phyloP scores from a whole-genome alignment of 2,113 vertebrate genomes.

The Pangasianodon gigas region DNA sequence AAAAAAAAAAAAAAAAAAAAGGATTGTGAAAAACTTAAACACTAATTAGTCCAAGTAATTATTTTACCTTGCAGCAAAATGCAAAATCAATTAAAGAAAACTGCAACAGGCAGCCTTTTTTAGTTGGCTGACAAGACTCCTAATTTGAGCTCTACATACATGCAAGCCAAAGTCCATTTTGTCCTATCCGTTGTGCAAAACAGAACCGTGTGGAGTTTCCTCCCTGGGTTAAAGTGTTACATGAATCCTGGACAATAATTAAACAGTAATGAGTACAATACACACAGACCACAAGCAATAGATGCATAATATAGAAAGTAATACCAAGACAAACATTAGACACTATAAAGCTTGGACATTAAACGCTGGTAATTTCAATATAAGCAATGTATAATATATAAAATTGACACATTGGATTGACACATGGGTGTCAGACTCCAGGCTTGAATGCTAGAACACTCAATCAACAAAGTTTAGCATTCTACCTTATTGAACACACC shows the following conservation, averaged over 20 bases:
- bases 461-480: neutral
- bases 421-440: neutral
- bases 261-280: neutral
- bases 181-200: neutral
- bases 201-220: neutral
- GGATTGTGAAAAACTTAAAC: neutral
- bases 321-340: neutral
- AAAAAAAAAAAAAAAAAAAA: neutral
- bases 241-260: neutral
- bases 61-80: neutral
- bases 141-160: neutral
- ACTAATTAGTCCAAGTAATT: neutral
- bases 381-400: neutral
- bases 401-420: no score
- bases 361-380: neutral
- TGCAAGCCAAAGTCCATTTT: constrained; percentile 7
- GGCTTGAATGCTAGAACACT: neutral
- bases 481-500: neutral
- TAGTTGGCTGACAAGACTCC: neutral
- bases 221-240: constrained; percentile 12
- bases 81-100: neutral
- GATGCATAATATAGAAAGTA: neutral
- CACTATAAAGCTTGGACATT: neutral
- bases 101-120: neutral
- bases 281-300: neutral